Conservation (phyloP, 92 coral and sea anemone species). For the Pocillopora grandis region DNA sequence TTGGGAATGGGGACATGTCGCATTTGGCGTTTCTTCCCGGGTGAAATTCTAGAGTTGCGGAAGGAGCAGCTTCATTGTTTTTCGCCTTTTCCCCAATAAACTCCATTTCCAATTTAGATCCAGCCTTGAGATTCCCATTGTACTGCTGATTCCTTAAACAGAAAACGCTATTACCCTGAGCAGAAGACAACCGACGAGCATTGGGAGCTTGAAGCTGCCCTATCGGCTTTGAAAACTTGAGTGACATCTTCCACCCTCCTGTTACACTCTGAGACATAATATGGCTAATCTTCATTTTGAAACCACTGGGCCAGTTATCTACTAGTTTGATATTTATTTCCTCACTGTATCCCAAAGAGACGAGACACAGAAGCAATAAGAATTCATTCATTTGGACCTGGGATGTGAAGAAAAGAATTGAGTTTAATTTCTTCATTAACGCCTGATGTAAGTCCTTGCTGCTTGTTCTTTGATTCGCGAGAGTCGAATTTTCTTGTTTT, state of each 20-base stretch:
- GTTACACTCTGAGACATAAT: slow-evolving; percentile 12
- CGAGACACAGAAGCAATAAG: not conserved
- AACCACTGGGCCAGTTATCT: slow-evolving; percentile 41
- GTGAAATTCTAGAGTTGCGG: slow-evolving; percentile 25
- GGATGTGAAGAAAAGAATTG: too few species aligned
- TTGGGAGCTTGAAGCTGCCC: slow-evolving; percentile 24
- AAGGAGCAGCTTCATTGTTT: slow-evolving; percentile 37
- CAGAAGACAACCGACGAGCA: slow-evolving; percentile 11
- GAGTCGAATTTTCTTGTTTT: too few species aligned
- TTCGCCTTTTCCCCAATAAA: slow-evolving; percentile 35
- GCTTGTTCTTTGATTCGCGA: too few species aligned
- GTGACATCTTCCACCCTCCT: slow-evolving; percentile 63
- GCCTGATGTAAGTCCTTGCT: too few species aligned
- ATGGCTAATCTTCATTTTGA: slow-evolving; percentile 40
- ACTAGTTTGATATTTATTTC: not conserved
- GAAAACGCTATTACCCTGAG: slow-evolving; percentile 25
- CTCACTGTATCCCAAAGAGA: not conserved
- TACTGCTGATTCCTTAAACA: slow-evolving; percentile 43
- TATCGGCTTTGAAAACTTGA: slow-evolving; percentile 47
- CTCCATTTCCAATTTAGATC: slow-evolving; percentile 33
- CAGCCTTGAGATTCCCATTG: slow-evolving; percentile 47
- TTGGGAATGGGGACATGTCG: slow-evolving; percentile 29
- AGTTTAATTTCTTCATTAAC: too few species aligned
- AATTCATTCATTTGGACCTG: not conserved
- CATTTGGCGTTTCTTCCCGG: slow-evolving; percentile 26